These are phyloP conservation scores for Aphidius gifuensis DNA, from an alignment of 1,140 invertebrate species.

Conservation along the genomic window DNA sequence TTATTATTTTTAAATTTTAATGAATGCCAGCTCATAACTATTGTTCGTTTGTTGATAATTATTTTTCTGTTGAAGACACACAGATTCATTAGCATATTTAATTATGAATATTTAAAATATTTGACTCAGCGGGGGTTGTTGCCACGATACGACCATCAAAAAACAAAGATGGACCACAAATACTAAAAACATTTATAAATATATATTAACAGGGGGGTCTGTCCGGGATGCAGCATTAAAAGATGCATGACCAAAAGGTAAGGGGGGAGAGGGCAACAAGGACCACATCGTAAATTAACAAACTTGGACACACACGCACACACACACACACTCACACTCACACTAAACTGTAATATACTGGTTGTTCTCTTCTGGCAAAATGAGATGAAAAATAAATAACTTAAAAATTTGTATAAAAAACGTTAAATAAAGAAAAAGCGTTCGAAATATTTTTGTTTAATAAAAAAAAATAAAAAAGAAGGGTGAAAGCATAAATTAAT, in stretches of 20 bases:
- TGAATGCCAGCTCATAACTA: conserved; percentile 29
- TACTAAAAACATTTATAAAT: neutral
- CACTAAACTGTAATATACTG: conserved; percentile 26
- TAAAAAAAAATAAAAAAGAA: no score
- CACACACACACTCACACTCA: conserved; percentile 35
- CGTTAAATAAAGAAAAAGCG: neutral
- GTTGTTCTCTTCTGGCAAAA: conserved; percentile 30
- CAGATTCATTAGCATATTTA: conserved; percentile 54
- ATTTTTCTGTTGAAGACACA: conserved; percentile 47
- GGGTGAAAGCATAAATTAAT: no score
- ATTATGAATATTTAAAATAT: conserved; percentile 56
- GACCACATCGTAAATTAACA: conserved; percentile 47
- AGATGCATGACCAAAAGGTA: conserved; percentile 33
- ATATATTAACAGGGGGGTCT: conserved; percentile 14
- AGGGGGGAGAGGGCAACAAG: neutral
- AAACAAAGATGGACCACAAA: conserved; percentile 8
- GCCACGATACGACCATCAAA: conserved; percentile 15
- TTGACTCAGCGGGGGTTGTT: conserved; percentile 44
- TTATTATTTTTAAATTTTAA: conserved; percentile 10
- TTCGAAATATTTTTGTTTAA: no score
- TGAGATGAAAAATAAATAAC: conserved; percentile 5
- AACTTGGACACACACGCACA: conserved; percentile 30
- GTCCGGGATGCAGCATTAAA: conserved; percentile 39
- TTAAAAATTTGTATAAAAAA: conserved; percentile 11
- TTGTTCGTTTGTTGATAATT: conserved; percentile 51